Evolutionary conservation across 2,797 vertebrate genomes (phyloP), one percentile per base, ranked within the genome.

Genomic region (Helarctos malayanus): DNA sequence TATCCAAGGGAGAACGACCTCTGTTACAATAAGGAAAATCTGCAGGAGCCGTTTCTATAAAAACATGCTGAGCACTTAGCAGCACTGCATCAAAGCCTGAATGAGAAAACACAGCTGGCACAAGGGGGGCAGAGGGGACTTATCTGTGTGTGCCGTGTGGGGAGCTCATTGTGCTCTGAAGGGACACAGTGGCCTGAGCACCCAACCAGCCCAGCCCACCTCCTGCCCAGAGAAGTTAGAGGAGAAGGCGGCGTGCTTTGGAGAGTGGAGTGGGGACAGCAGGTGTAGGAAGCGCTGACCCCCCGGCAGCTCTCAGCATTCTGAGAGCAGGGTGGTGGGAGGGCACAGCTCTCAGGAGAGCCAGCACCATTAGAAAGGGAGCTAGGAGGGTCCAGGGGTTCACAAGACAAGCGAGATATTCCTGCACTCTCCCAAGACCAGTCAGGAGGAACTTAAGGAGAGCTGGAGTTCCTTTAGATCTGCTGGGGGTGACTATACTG

Each of bases 1-100:
- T 79, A 29, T 13, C 45, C 52, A n/a, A 18, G 14, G 68, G 27
- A 54, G 32, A 61, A 1, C 1, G 57, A 7, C 19, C 9, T 9
- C 0, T 4, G 15, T 71, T 4, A 38, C 23, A 15, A 57, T 5
- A 11, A 59, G 47, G 35, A 2, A 56, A 80, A 52, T 10, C 21
- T 19, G 0, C 61, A 25, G 9, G 23, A 57, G 41, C n/a, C 32
- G 45, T 16, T 35, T n/a, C 29, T 32, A 2, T 29, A 29, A 63
- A 61, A 3, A 2, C 5, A 0, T 0, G 3, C 13, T 0, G 11
- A 79, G 8, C 25, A 1, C 29, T 23, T 32, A 3, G 19, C 10
- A 27, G 29, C 8, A 0, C 56, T 3, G 75, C 27, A 5, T 59
- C 11, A 1, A 6, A 19, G 18, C 38, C 80, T 32, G 23, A 10